Evolutionary conservation across 2,888 invertebrate species (phyloP), one percentile per base, ranked within the genome.

Genomic region (Poecilobothrus nobilitatus): DNA sequence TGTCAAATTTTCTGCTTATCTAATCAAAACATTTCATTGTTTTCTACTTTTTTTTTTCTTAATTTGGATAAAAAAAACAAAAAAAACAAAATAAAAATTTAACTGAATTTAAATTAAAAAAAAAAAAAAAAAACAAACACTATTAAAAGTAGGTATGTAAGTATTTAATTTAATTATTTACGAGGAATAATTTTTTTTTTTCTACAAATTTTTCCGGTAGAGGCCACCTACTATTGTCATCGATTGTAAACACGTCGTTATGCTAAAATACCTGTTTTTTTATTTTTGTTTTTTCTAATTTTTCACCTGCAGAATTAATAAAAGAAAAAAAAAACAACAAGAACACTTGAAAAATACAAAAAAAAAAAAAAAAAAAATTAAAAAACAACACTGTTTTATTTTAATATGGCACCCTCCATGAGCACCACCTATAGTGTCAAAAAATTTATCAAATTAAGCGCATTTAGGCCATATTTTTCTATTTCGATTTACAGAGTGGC

Each of bases 211-310:
- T 12, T 53, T 53, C 18, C 18, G 53, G 53, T 53, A 6, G 53
- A 53, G 53, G 53, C 53, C 53, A 53, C 53, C 53, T 53, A 53
- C 53, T 53, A 53, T 18, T 53, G 53, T 53, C 53, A 53, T 53
- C 53, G 53, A 53, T 53, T 53, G 53, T 53, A 53, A 53, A 53
- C 53, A 53, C 53, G 53, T 53, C 53, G 53, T 53, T 53, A 53
- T 53, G 53, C 53, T 53, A 18, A 53, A 53, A 53, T 18, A 53
- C 53, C 15, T 53, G 53, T 15, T 41, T 41, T 41, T 9, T 53
- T 53, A 15, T 9, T 44, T 44, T 44, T 44, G 12, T 53, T 53
- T 53, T 53, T 41, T 41, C 12, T 2, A 6, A 6, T 41, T 41
- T 41, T 41, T 41, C 18, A 53, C 53, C 53, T 53, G 53, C 53